These are phyloP conservation scores for Mormyrus proboscirostris DNA, from an alignment of 2,797 vertebrate species.

Conservation along the genomic window DNA sequence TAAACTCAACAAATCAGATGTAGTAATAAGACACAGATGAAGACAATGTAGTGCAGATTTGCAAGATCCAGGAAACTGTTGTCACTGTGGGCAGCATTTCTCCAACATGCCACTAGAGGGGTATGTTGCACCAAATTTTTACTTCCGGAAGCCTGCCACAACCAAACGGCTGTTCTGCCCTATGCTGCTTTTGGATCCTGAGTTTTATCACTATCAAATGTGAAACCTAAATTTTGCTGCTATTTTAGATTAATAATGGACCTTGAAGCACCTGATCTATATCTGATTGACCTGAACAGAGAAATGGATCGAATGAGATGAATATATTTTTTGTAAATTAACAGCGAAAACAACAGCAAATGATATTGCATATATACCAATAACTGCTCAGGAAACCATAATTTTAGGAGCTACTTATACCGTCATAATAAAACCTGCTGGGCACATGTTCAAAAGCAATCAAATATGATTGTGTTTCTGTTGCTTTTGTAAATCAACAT, in stretches of 20 bases:
- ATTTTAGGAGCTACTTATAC: background rate
- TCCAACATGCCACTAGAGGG: background rate
- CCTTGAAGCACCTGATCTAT: background rate
- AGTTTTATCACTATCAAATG: background rate
- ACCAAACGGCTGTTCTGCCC: background rate
- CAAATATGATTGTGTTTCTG: background rate
- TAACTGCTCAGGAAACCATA: background rate
- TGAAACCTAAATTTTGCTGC: background rate
- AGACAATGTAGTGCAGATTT: background rate
- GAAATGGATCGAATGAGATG: background rate
- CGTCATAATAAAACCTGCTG: background rate
- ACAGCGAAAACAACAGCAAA: background rate
- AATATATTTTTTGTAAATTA: background rate
- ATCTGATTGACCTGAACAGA: background rate
- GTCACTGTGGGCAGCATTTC: background rate
- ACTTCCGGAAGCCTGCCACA: background rate
- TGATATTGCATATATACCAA: background rate
- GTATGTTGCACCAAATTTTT: background rate
- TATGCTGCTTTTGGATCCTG: background rate
- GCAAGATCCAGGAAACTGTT: background rate
- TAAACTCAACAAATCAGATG: background rate
- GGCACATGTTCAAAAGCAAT: background rate
- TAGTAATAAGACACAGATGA: background rate
- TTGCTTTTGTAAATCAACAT: background rate
- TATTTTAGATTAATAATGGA: constrained; percentile 6